Evolutionary conservation across 2,113 vertebrate species (phyloP).

Genomic region (Atlantisia rogersi): DNA sequence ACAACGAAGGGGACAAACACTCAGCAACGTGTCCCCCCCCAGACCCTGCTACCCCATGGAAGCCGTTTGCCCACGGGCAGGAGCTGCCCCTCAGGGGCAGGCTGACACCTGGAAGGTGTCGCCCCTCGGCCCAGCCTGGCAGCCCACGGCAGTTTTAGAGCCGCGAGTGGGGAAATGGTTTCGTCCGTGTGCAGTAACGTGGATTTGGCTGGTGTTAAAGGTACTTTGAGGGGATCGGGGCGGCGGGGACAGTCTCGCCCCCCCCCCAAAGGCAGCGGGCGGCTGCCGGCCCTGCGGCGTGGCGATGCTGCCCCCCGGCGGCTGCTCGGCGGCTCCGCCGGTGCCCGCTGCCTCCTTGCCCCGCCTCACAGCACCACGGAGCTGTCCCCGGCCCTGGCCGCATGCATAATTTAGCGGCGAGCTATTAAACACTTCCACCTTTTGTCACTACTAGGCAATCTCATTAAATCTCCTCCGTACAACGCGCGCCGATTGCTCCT

Average conservation of each 20-base stretch:
- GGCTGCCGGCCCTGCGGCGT: background rate
- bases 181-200: rapidly evolving
- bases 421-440: background rate
- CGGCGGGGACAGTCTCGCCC: background rate
- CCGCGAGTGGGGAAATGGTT: background rate
- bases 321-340: background rate
- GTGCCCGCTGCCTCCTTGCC: background rate
- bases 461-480: background rate
- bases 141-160: background rate
- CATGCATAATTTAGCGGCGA: background rate
- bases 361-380: background rate
- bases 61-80: rapidly evolving
- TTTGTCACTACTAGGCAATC: background rate
- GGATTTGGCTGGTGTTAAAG: rapidly evolving
- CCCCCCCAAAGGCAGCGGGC: background rate
- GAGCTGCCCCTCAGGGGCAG: too few relatives aligned
- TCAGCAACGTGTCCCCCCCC: background rate
- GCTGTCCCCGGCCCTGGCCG: background rate
- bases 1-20: background rate
- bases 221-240: rapidly evolving
- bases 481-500: background rate
- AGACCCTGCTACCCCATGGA: background rate
- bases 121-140: background rate
- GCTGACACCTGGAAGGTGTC: rapidly evolving
- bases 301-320: conserved; percentile 69